phyloP scores from a whole-genome alignment of 2,113 vertebrate genomes.

The Amphiprion percula region DNA sequence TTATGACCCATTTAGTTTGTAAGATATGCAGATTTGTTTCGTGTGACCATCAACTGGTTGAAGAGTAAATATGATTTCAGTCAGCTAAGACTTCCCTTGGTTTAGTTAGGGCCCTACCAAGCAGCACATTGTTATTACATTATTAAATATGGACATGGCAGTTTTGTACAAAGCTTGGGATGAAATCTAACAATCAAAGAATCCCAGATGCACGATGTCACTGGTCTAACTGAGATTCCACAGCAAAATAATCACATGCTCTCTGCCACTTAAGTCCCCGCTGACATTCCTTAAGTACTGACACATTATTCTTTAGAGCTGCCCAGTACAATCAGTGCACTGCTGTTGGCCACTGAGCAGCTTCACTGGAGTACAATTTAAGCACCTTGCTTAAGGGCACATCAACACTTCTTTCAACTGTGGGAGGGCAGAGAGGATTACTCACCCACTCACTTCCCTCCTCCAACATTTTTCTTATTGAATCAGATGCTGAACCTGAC shows the following conservation, averaged over 20 bases:
- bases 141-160: neutral
- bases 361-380: neutral
- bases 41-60: too few relatives aligned
- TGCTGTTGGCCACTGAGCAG: neutral
- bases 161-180: neutral
- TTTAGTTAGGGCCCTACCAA: too few relatives aligned
- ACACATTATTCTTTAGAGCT: slow-evolving; percentile 19
- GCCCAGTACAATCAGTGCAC: slow-evolving; percentile 18
- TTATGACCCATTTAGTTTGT: too few relatives aligned
- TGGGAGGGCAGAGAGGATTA: neutral
- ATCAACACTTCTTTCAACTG: slow-evolving; percentile 10
- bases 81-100: too few relatives aligned
- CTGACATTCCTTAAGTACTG: neutral
- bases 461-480: neutral
- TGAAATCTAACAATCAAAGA: neutral
- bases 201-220: neutral
- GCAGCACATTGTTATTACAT: too few relatives aligned
- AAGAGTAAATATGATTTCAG: too few relatives aligned
- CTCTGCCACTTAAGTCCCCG: neutral
- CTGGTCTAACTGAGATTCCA: neutral
- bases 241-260: neutral
- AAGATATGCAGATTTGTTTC: too few relatives aligned
- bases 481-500: neutral
- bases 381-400: slow-evolving; percentile 23
- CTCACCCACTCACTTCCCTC: neutral